Evolutionary conservation across 2,113 vertebrate genomes (phyloP).

Genomic region (Pseudolaguvia tuberculata): DNA sequence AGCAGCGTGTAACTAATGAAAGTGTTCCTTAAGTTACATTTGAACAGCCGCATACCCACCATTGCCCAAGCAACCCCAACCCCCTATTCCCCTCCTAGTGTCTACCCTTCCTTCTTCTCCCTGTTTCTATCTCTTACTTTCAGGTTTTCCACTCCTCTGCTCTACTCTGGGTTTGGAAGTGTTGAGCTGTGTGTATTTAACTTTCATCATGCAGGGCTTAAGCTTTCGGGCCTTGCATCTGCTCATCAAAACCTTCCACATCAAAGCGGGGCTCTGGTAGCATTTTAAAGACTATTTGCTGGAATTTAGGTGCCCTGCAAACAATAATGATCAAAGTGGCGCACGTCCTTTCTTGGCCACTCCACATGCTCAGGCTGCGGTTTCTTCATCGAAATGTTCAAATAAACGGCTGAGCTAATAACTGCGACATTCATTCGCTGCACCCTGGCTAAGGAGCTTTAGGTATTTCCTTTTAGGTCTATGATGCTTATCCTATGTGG

Average conservation of each 20-base stretch:
- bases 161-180: conserved; percentile 29
- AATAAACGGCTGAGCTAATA: conserved; percentile 40
- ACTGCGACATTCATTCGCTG: conserved; percentile 30
- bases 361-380: conserved; percentile 32
- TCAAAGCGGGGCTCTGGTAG: conserved; percentile 45
- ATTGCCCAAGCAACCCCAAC: neutral
- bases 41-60: neutral
- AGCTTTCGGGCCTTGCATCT: conserved; percentile 39
- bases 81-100: too few species aligned
- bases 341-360: conserved; percentile 38
- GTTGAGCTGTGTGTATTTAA: conserved; percentile 39
- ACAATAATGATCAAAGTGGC: conserved; percentile 52
- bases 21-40: too few species aligned
- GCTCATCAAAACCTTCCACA: conserved; percentile 51
- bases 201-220: conserved; percentile 49
- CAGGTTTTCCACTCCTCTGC: conserved; percentile 18
- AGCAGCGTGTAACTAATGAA: too few species aligned
- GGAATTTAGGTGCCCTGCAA: conserved; percentile 44
- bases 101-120: too few species aligned
- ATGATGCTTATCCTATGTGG: neutral
- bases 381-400: conserved; percentile 26
- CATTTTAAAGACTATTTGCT: conserved; percentile 47
- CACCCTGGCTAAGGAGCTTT: conserved; percentile 36
- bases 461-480: conserved; percentile 41
- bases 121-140: neutral